Base-by-base conservation (phyloP, 2,888 invertebrate genomes). In the Thyatira batis region DNA sequence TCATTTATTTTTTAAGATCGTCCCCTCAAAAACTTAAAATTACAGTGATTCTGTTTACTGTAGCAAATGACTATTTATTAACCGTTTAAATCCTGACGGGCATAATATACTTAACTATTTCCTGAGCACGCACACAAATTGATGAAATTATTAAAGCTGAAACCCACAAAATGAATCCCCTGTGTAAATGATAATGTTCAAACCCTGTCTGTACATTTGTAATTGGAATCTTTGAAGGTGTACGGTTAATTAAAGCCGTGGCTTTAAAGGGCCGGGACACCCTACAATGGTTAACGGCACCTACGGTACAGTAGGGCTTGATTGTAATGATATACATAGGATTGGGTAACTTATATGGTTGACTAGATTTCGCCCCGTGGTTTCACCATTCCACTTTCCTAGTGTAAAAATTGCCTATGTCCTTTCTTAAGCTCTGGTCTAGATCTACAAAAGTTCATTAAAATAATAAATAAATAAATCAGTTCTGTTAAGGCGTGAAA, bases 181-280 rank as follows among this genome's bases (percentile, higher is more conserved):
- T 5, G 61, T 64, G 62, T 51, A 69, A 71, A 73, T 72, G 68
- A 71, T 73, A 70, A 76, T 65, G 63, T 65, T 62, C 73, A 75
- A 27, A 9, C 13, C 65, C 63, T 49, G 60, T 73, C 76, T 74
- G 73, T 69, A 61, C 71, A 61, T 73, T 75, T 82, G 76, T 86
- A 87, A 87, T 87, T 86, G 86, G 75, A 83, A 82, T 84, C 82
- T 84, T 84, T 73, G 76, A 71, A 71, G 78, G 82, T 82, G 61
- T 68, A 55, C 62, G 71, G 69, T 76, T 78, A 82, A 85, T 85
- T 84, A 85, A 82, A 73, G 67, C 63, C 63, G 55, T 63, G 76
- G 80, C 73, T 78, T 78, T 76, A 58, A 61, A 61, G 60, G 58
- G 66, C 57, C 61, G 61, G 65, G 56, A 59, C 54, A 55, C 4